Base-by-base conservation (phyloP, 92 coral and sea anemone species). In the Zoanthus sansibaricus region DNA sequence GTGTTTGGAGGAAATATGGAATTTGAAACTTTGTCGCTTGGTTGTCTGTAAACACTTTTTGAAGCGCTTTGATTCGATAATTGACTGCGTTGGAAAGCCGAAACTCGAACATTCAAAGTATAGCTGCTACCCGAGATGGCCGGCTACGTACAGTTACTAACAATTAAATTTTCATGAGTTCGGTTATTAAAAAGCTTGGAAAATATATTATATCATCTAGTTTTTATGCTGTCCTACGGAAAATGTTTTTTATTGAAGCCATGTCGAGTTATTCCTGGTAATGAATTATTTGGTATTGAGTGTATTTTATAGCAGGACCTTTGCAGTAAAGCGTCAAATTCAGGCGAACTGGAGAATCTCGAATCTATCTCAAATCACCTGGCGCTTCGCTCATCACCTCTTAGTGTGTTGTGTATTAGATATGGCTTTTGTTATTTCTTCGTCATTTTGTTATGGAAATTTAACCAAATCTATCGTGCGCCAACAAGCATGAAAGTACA, bases 101-200 rank as follows among this genome's bases (percentile, higher is more conserved):
- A 76, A 76, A 76, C 82, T 16, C 46, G 82, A 76, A 76, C 68
- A 9, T 16, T 47, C 42, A 20, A 52, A 52, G 48, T 52, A 54
- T 76, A 76, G 67, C 82, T 76, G 55, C 4, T 31, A 76, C 1
- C 20, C 84, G 74, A 80, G 85, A 80, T 74, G 59, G 72, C 91
- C 88, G 72, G 86, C 89, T 83, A 78, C 25, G 25, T 25, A 25
- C 91, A 88, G 77, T 83, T 82, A 88, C 82, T 78, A 46, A 11
- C 69, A 89, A 94, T 94, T 94, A 94, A 94, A 90, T 80, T 94
- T 94, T 92, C 87, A 94, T 94, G 93, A 94, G 91, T 83, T 87
- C 91, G 90, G 88, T 93, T 90, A 94, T 93, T 91, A 93, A 87
- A 92, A 91, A 92, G 89, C 94, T 76, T 87, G 86, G 90, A 93